Evolutionary conservation across 2,888 invertebrate species (phyloP).

Genomic region (Cryptophagus acutangulus): DNA sequence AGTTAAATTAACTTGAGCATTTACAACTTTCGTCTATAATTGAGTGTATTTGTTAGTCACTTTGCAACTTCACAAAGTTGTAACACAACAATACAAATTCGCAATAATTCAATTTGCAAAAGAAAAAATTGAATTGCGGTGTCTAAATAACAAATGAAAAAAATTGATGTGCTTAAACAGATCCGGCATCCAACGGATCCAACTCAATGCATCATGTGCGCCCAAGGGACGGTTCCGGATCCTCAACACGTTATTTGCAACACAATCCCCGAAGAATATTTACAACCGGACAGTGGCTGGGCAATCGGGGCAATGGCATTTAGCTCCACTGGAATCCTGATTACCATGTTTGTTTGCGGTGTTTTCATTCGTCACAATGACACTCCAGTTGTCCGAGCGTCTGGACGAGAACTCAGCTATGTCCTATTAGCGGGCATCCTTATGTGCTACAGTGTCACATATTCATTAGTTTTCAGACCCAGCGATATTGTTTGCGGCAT

Average conservation of each 20-base stretch:
- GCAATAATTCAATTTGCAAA: no score
- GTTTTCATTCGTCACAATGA: conserved; percentile 69
- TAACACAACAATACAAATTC: no score
- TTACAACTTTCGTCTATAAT: no score
- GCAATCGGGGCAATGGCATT: conserved; percentile 91
- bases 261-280: conserved; percentile 76
- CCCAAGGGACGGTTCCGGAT: conserved; percentile 78
- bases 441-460: conserved; percentile 89
- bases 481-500: conserved; percentile 85
- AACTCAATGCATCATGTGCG: conserved; percentile 79
- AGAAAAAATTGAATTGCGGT: no score
- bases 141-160: no score
- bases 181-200: conserved; percentile 75
- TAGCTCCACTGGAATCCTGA: conserved; percentile 66
- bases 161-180: conserved; percentile 46
- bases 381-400: conserved; percentile 96
- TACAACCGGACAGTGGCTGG: conserved; percentile 79
- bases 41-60: no score
- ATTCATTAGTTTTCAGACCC: conserved; percentile 81
- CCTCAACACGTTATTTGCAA: conserved; percentile 66
- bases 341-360: conserved; percentile 60
- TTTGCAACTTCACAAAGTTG: no score
- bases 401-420: conserved; percentile 85
- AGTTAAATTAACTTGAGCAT: no score
- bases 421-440: conserved; percentile 85